These are phyloP conservation scores for Macrosiphum euphorbiae DNA, from an alignment of 2,888 invertebrate genomes.

Conservation along the genomic window DNA sequence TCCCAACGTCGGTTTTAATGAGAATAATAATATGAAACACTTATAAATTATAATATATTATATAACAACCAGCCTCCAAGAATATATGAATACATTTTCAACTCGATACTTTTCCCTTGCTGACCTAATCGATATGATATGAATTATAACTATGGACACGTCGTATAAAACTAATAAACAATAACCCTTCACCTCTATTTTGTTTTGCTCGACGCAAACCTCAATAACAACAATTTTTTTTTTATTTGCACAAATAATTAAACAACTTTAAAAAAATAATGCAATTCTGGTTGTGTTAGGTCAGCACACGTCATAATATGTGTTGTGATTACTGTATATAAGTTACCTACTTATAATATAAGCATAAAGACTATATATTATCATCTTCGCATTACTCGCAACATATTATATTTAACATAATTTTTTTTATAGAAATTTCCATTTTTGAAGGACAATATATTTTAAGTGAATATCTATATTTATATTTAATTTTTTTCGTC, in stretches of 20 bases:
- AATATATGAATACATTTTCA: background rate
- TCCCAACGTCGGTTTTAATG: background rate
- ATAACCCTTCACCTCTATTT: constrained; percentile 14
- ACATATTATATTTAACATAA: background rate
- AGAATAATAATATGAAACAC: background rate
- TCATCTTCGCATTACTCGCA: background rate
- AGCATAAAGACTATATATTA: background rate
- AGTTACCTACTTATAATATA: too few species aligned
- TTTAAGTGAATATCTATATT: background rate
- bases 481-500: background rate
- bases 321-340: background rate
- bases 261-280: background rate
- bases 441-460: background rate
- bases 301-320: background rate
- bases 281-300: background rate
- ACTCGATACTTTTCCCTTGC: background rate
- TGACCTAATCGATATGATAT: constrained; percentile 3
- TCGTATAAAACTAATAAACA: background rate
- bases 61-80: background rate
- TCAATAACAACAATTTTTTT: background rate
- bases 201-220: background rate
- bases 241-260: background rate
- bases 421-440: background rate
- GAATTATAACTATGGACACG: background rate
- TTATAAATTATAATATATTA: constrained; percentile 12